Conservation (phyloP, 2,888 invertebrate species). For the Acleris cristana region DNA sequence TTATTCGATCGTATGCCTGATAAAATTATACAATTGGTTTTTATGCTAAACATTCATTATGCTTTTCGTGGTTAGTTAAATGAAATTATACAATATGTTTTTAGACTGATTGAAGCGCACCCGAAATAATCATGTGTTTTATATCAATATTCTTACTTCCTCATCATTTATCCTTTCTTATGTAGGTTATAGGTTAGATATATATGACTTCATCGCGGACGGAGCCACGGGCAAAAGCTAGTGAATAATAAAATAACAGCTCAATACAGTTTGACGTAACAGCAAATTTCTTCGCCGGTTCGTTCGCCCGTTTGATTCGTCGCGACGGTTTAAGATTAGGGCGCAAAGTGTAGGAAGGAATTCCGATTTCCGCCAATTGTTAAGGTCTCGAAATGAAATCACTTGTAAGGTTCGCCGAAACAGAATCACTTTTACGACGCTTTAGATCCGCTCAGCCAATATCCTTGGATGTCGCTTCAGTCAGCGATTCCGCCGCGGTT, state of each 20-base stretch:
- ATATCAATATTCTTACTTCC: no score
- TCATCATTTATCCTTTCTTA: no score
- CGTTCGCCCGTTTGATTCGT: conserved; percentile 62
- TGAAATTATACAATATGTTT: no score
- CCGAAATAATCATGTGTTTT: no score
- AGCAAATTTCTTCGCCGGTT: conserved; percentile 49
- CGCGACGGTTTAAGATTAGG: conserved; percentile 62
- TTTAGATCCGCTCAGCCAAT: conserved; percentile 56
- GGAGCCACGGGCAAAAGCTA: no score
- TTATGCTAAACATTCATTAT: no score
- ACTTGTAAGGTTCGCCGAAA: conserved; percentile 61
- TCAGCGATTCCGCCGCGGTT: conserved; percentile 38
- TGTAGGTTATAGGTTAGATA: no score
- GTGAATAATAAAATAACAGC: background rate
- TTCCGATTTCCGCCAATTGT: conserved; percentile 71
- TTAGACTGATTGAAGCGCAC: no score
- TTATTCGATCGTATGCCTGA: no score
- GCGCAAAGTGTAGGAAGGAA: conserved; percentile 60
- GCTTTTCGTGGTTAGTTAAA: no score
- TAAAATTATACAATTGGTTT: no score
- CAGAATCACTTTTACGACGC: conserved; percentile 70
- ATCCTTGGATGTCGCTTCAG: conserved; percentile 53
- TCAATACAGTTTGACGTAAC: conserved; percentile 43
- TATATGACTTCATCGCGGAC: no score
- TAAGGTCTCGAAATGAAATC: conserved; percentile 65